Evolutionary conservation across 2,113 vertebrate genomes (phyloP).

Genomic region (Philantomba maxwellii): DNA sequence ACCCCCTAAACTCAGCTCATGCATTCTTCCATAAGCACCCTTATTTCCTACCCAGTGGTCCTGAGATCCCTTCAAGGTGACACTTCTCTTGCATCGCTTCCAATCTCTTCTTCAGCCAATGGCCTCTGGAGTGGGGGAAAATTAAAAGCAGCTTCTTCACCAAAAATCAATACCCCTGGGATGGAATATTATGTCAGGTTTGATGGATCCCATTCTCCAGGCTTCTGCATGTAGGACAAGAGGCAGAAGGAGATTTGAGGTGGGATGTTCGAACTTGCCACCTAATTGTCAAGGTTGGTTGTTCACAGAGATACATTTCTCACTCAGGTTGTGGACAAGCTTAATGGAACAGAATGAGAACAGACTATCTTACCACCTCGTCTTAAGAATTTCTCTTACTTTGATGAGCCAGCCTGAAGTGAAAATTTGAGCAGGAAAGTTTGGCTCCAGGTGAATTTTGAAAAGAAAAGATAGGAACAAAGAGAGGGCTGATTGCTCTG

Average conservation of each 20-base stretch:
- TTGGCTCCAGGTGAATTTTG: background rate
- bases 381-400: background rate
- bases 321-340: background rate
- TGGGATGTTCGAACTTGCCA: background rate
- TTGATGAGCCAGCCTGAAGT: background rate
- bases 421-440: background rate
- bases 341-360: background rate
- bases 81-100: background rate
- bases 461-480: background rate
- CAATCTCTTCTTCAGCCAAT: background rate
- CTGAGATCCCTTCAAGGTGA: background rate
- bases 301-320: background rate
- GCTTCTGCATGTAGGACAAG: background rate
- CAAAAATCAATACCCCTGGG: background rate
- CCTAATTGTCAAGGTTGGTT: background rate
- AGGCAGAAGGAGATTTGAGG: background rate
- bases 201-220: background rate
- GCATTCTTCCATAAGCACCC: fast-evolving
- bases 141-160: background rate
- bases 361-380: background rate
- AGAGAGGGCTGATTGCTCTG: background rate
- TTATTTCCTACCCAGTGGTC: background rate
- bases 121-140: background rate
- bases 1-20: background rate
- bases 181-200: background rate